Evolutionary conservation across 2,113 vertebrate genomes (phyloP), one percentile per base, ranked within the genome.

Genomic region (Regulus satrapa): DNA sequence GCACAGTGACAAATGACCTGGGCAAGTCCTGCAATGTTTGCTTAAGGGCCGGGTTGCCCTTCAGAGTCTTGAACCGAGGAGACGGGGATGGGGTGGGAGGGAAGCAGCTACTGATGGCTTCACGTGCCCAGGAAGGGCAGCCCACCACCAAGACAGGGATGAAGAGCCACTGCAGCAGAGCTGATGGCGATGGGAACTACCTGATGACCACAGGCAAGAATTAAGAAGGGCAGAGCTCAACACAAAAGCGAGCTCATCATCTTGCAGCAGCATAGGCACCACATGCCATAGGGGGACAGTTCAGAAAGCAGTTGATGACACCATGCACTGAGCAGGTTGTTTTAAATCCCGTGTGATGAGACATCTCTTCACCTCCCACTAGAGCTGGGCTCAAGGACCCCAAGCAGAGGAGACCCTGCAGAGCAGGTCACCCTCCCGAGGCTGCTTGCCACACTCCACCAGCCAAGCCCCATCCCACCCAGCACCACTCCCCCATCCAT

Each of bases 311-410:
- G 13, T 0, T 49, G 26, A 32, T 48, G 26, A 2, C 32, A 34
- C 5, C 25, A 2, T 1, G 3, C 29, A 8, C 1, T 5, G 5
- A 75, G 75, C 18, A 26, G 54, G 10, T 63, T 1, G 0, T 49
- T 92, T 38, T 34, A 34, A 29, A 14, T 36, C 54, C n/a, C 4
- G 2, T 26, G 25, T 25, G 41, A 28, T 26, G 36, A 13, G 8
- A 13, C 55, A 51, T 66, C 9, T 43, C 54, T 38, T 88, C 59
- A 82, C 8, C 19, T 76, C 5, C 19, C 32, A 19, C 14, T 62
- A 29, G 58, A 72, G 62, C 46, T 88, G 54, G 72, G n/a, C 19
- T 32, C 41, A 25, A 41, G 61, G 31, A 32, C 63, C 32, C 32
- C 28, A 69, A 1, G 3, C 20, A 14, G 17, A n/a, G n/a, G n/a